These are phyloP conservation scores for Potamarius usumacintae DNA, from an alignment of 2,113 vertebrate genomes.

Conservation along the genomic window DNA sequence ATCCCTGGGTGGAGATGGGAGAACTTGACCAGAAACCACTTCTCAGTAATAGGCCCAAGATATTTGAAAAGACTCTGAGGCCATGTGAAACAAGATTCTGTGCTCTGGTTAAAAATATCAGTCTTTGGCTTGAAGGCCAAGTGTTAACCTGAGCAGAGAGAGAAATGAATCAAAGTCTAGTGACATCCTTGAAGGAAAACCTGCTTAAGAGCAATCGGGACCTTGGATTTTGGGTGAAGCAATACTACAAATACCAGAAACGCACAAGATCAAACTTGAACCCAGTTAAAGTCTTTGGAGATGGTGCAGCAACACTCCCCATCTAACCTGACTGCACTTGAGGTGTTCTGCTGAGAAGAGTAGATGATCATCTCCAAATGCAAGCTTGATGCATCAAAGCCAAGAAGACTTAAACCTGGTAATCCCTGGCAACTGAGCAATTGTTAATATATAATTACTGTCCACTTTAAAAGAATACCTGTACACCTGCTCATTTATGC, in stretches of 20 bases:
- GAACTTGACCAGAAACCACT: neutral
- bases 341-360: slow-evolving; percentile 2
- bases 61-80: neutral
- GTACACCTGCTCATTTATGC: neutral
- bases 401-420: neutral
- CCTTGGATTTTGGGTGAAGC: neutral
- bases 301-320: neutral
- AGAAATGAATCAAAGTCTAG: neutral
- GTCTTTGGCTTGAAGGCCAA: neutral
- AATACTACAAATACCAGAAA: neutral
- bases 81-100: neutral
- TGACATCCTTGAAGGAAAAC: neutral
- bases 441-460: neutral
- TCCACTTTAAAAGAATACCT: neutral
- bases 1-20: neutral
- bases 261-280: neutral
- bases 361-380: neutral
- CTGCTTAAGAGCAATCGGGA: neutral
- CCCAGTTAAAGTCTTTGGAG: neutral
- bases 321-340: neutral
- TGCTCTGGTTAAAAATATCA: neutral
- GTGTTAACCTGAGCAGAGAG: neutral
- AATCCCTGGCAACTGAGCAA: neutral
- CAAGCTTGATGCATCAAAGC: neutral
- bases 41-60: neutral